Evolutionary conservation across 2,888 invertebrate species (phyloP).

Genomic region (Nasonia oneida): DNA sequence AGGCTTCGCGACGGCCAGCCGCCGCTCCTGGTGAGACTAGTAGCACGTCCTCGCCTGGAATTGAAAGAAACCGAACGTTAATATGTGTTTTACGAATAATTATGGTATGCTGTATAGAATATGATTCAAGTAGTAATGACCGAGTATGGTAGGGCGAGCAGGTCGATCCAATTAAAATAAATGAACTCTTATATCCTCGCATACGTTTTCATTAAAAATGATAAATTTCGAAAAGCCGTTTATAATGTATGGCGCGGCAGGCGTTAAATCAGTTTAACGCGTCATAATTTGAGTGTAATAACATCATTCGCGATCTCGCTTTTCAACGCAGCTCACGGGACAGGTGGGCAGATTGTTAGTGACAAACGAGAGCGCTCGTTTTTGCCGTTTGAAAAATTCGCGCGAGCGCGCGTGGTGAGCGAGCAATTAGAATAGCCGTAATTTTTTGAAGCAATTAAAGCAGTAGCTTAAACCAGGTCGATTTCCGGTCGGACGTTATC

Average conservation of each 20-base stretch:
- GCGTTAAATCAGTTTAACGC: too few species aligned
- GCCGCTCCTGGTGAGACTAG: slow-evolving; percentile 63
- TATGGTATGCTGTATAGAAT: neutral
- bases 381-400: neutral
- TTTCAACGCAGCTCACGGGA: neutral
- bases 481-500: slow-evolving; percentile 53
- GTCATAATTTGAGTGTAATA: too few species aligned
- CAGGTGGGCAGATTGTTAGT: neutral
- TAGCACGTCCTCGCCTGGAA: slow-evolving; percentile 75
- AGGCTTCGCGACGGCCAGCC: slow-evolving; percentile 67
- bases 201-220: too few species aligned
- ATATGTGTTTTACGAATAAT: neutral
- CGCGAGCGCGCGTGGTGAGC: neutral
- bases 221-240: too few species aligned
- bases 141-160: too few species aligned
- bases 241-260: too few species aligned
- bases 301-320: too few species aligned
- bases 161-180: too few species aligned
- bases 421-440: neutral
- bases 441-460: slow-evolving; percentile 39
- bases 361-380: neutral
- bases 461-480: slow-evolving; percentile 26
- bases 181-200: too few species aligned
- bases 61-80: neutral
- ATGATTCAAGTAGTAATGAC: too few species aligned